phyloP scores from a whole-genome alignment of 1,140 invertebrate genomes.

The Drosophila ficusphila region DNA sequence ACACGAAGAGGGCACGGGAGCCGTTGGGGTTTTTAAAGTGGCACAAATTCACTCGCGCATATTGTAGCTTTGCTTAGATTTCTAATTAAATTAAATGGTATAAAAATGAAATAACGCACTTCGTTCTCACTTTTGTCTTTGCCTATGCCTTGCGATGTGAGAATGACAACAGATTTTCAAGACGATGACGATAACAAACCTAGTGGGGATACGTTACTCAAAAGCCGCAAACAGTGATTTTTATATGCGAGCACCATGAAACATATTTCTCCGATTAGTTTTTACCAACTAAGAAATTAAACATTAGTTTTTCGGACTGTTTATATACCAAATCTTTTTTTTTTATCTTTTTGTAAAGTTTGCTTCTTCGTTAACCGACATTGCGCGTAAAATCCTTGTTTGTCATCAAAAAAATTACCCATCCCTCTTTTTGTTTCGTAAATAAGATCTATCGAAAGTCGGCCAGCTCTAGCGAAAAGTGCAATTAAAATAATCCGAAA shows the following conservation, averaged over 20 bases:
- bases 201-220: not conserved
- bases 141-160: slow-evolving; percentile 48
- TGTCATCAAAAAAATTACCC: no score
- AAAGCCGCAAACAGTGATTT: not conserved
- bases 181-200: slow-evolving; percentile 25
- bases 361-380: no score
- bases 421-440: not conserved
- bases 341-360: no score
- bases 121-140: slow-evolving; percentile 61
- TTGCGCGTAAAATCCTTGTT: no score
- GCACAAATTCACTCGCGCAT: slow-evolving; percentile 67
- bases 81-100: slow-evolving; percentile 74
- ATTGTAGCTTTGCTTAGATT: slow-evolving; percentile 68
- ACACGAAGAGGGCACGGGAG: slow-evolving; percentile 39
- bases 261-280: not conserved
- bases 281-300: no score
- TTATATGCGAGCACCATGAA: no score
- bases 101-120: slow-evolving; percentile 82
- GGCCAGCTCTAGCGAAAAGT: slow-evolving; percentile 50
- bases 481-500: slow-evolving; percentile 31
- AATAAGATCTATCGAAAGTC: slow-evolving; percentile 16
- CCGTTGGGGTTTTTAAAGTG: slow-evolving; percentile 44
- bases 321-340: no score
- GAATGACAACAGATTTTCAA: slow-evolving; percentile 61
- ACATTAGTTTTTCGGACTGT: no score